Evolutionary conservation across 2,888 invertebrate genomes (phyloP), one percentile per base, ranked within the genome.

Genomic region (Tachystola acroxantha): DNA sequence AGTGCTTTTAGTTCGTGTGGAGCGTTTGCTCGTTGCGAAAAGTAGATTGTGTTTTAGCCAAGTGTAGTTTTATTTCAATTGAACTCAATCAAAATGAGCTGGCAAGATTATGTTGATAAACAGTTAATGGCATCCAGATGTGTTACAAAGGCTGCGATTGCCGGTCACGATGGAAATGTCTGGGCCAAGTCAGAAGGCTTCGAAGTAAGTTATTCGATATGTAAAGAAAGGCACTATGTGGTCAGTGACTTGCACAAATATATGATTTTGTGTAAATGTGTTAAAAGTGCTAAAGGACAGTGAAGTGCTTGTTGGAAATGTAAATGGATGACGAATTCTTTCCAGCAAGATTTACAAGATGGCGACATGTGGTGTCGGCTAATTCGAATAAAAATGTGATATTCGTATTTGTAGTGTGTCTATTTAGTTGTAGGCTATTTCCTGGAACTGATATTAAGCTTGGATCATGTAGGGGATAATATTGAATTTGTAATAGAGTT

Each of bases 31-130:
- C 84, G 86, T 79, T 80, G 79, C 78, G 80, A 68, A 69, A 75
- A 74, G 72, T 70, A 71, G 60, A 32, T 77, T 74, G 81, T 82
- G 80, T 64, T 71, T 71, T 79, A 81, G 76, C 70, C 69, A 78
- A 84, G 84, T 81, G 79, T 84, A 82, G 86, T 85, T 84, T 79
- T 79, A 82, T 77, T 78, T 79, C 74, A 80, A 78, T 78, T 71
- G 82, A 85, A 85, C 84, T 81, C 64, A 70, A 64, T 82, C 88
- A 92, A 88, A 88, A 96, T 96, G 96, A 96, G 96, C 94, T 96
- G 96, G 96, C 96, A 96, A 94, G 96, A 96, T 93, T 96, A 96
- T 91, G 95, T 96, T 89, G 96, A 96, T 91, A 96, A 96, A 91
- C 96, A 96, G 91, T 93, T 96, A 90, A 91, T 96, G 90, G 96